Evolutionary conservation across 2,113 vertebrate genomes (phyloP).

Genomic region (Rutilus rutilus): DNA sequence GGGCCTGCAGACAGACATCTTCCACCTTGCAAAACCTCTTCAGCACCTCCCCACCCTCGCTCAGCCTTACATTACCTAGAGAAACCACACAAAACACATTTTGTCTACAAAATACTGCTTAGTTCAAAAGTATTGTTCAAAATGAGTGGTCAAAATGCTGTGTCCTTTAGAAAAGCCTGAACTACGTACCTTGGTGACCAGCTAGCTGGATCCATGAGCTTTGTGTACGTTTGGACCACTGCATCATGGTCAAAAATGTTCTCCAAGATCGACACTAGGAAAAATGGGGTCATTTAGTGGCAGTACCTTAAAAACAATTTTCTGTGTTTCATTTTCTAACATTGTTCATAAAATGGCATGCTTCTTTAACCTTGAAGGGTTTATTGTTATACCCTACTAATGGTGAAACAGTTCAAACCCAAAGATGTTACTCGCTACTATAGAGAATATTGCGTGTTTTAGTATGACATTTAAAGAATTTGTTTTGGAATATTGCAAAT

Average conservation of each 20-base stretch:
- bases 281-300: conserved; percentile 17
- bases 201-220: conserved; percentile 84
- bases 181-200: conserved; percentile 79
- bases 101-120: background rate
- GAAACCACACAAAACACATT: background rate
- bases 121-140: background rate
- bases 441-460: background rate
- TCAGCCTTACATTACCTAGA: conserved; percentile 79
- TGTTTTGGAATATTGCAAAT: conserved; percentile 38
- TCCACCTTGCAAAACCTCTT: conserved; percentile 79
- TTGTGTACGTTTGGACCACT: conserved; percentile 77
- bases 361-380: background rate
- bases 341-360: background rate
- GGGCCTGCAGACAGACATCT: conserved; percentile 71
- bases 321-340: background rate
- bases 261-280: conserved; percentile 78
- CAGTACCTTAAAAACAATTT: background rate
- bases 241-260: conserved; percentile 80
- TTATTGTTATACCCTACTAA: background rate
- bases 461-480: background rate
- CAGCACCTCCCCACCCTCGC: conserved; percentile 79
- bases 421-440: background rate
- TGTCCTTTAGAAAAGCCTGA: background rate
- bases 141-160: background rate
- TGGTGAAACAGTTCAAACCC: background rate